Evolutionary conservation across 2,888 invertebrate genomes (phyloP), one percentile per base, ranked within the genome.

Genomic region (Carabus problematicus): DNA sequence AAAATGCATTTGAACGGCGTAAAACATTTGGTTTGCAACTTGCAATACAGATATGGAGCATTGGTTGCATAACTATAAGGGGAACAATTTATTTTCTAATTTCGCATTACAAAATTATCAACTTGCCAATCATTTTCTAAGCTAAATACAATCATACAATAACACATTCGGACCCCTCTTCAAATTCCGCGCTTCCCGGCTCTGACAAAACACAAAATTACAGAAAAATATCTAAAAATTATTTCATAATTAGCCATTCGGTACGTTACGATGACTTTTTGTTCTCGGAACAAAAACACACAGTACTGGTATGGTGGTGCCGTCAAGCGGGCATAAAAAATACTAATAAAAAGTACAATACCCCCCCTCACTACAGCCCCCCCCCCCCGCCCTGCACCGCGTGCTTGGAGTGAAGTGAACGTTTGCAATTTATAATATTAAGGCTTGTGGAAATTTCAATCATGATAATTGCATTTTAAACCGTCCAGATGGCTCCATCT

Each of bases 401-500:
- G 18, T 9, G 8, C 52, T 16, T 52, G 9, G 29, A 29, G 29
- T 29, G 29, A 29, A 29, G 29, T 29, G 29, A 29, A 29, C 29
- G 61, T 61, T 64, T 47, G 47, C 66, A 56, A 59, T 66, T 66
- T 66, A 66, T 66, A 66, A 66, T 60, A 68, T 29, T 68, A 68
- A 68, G 68, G 69, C 62, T 60, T 62, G 69, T 62, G 61, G 69
- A 69, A 69, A 69, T 69, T 69, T 69, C 72, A 69, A 71, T 72
- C 58, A 69, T 70, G 73, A 73, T 74, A 73, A 74, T 74, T 72
- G 71, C 64, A 70, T 71, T 73, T 74, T 71, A 72, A 73, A 70
- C 72, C 74, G 69, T 60, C 74, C 76, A 76, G 75, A 75, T 75
- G 76, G 75, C 73, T 69, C 75, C 74, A 75, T 76, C 75, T 73